A percentile compares a stretch with the other conserved stretches of the same genome.
Conservation (phyloP, 1,140 invertebrate genomes). For the Macrosteles quadrilineatus region DNA sequence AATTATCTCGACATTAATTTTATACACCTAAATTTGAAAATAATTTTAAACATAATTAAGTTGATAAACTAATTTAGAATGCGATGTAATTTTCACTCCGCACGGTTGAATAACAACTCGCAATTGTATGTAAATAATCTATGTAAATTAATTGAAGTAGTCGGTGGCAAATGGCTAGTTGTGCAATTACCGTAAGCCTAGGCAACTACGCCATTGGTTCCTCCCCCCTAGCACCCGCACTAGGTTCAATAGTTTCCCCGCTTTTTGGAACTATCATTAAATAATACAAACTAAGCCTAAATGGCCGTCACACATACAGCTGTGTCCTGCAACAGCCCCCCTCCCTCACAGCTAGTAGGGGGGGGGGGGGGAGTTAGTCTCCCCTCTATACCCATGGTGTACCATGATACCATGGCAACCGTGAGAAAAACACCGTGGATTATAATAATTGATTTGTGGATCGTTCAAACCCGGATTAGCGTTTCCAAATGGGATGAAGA, state of each 20-base stretch:
- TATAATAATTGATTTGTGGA: constrained; percentile 15
- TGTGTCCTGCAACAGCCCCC: neutral
- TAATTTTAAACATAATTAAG: too few relatives aligned
- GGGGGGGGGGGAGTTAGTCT: neutral
- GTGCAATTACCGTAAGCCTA: constrained; percentile 18
- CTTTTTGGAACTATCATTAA: constrained; percentile 32
- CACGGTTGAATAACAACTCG: neutral
- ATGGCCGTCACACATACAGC: constrained; percentile 18
- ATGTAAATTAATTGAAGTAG: constrained; percentile 23
- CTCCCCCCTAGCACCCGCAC: constrained; percentile 17
- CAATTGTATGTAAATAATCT: constrained; percentile 9
- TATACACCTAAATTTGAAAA: too few relatives aligned
- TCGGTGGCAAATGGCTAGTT: neutral
- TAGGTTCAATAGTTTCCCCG: constrained; percentile 23
- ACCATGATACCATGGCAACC: neutral
- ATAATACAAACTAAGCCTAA: constrained; percentile 27
- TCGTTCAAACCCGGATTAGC: neutral
- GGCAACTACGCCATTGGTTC: neutral
- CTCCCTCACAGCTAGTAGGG: neutral
- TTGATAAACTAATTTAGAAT: too few relatives aligned
- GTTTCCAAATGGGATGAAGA: too few relatives aligned
- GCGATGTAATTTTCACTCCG: neutral
- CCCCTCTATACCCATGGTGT: neutral
- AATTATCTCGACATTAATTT: too few relatives aligned
- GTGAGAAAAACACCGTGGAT: constrained; percentile 3